These are phyloP conservation scores for Kryphioiulus occultus DNA, from an alignment of 2,888 invertebrate genomes.

Conservation along the genomic window DNA sequence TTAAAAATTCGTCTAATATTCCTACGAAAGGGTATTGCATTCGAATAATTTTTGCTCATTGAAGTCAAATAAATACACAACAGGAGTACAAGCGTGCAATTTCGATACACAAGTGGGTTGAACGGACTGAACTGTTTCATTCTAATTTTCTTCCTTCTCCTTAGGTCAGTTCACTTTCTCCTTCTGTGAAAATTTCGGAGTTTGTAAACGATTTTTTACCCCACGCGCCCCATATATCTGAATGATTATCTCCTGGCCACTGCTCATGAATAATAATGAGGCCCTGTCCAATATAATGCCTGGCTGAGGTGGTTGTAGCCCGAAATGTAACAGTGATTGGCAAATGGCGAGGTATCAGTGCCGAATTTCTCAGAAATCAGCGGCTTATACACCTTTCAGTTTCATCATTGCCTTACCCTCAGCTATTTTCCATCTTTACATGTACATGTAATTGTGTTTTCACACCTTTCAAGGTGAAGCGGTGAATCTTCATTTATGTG, in stretches of 20 bases:
- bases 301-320: not conserved
- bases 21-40: not conserved
- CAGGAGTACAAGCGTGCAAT: not conserved
- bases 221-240: not conserved
- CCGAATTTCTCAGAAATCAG: not conserved
- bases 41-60: not conserved
- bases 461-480: slow-evolving; percentile 36
- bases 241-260: slow-evolving; percentile 11
- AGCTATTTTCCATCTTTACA: not conserved
- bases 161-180: slow-evolving; percentile 39
- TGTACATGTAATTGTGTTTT: slow-evolving; percentile 8
- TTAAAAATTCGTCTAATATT: not conserved
- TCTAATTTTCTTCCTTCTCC: slow-evolving; percentile 4
- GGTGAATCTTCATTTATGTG: slow-evolving; percentile 17
- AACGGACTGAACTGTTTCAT: not conserved
- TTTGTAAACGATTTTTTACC: not conserved
- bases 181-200: not conserved
- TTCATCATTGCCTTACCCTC: not conserved
- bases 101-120: slow-evolving; percentile 15
- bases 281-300: not conserved
- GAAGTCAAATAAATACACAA: not conserved
- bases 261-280: slow-evolving; percentile 32
- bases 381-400: not conserved
- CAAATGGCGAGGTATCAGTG: not conserved
- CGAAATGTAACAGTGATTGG: not conserved